A percentile compares a stretch with the other conserved stretches of the same genome.
phyloP scores from a whole-genome alignment of 1,140 invertebrate genomes.

The Panonychus citri region DNA sequence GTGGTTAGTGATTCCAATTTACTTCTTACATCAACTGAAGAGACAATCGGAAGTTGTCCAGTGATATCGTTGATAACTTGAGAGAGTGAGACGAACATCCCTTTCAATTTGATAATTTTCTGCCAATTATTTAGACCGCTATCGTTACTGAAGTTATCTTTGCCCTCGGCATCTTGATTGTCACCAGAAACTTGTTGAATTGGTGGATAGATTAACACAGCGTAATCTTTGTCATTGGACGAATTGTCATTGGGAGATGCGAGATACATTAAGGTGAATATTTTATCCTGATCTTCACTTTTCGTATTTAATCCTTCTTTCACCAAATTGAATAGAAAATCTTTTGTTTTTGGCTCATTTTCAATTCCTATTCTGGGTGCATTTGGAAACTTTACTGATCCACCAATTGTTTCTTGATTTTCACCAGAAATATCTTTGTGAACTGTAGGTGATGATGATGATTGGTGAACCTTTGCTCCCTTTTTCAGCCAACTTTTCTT shows the following conservation, averaged over 20 bases:
- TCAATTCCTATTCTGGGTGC: not conserved
- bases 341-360: not conserved
- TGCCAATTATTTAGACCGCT: not conserved
- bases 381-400: not conserved
- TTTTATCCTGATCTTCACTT: not conserved
- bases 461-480: not conserved
- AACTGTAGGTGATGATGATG: not conserved
- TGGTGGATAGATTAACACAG: not conserved
- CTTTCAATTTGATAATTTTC: conserved; percentile 2
- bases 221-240: not conserved
- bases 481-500: not conserved
- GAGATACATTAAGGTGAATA: not conserved
- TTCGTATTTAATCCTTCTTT: not conserved
- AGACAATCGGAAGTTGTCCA: not conserved
- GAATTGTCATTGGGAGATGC: not conserved
- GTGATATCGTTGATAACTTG: conserved; percentile 5
- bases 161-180: too few relatives aligned
- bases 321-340: not conserved
- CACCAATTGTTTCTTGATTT: not conserved
- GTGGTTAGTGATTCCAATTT: not conserved
- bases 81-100: conserved; percentile 2
- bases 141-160: not conserved
- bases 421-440: not conserved
- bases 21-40: not conserved
- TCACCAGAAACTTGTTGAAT: not conserved